Evolutionary conservation across 2,888 invertebrate genomes (phyloP), one percentile per base, ranked within the genome.

Genomic region (Drosophila recens): DNA sequence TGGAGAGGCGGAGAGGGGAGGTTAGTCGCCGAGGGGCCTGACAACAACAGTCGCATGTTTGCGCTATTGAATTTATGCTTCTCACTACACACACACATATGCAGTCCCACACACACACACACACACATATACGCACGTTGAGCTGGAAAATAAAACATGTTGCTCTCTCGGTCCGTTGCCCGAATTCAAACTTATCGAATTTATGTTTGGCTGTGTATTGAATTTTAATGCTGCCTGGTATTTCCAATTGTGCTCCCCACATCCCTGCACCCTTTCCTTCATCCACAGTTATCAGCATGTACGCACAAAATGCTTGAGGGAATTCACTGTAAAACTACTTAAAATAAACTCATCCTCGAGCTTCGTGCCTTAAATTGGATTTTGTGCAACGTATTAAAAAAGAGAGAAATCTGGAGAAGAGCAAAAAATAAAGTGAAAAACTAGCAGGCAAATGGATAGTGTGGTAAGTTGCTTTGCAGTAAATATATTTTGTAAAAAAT

Each of bases 181-280:
- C 75, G 68, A 75, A 76, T 86, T 80, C 83, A 80, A 86, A 86
- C 70, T 86, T 86, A 88, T 88, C 87, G 84, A 86, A 88, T 86
- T 86, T 86, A 86, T 86, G 80, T 81, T 88, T 79, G 78, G 64
- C 75, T 86, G 87, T 75, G 86, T 82, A 87, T 87, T 88, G 86
- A 86, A 86, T 86, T 82, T 89, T 88, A 89, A 89, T 86, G 89
- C 69, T 65, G 54, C 51, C 70, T 76, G 66, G 66, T 56, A 67
- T 75, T 68, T 71, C 57, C 67, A 70, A 76, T 61, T 56, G 61
- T 58, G 45, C 52, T 58, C 40, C 53, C 56, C n/a, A 3, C 11
- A 15, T 42, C 36, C 52, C 11, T 3, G 3, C 13, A 6, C 5
- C 2, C 43, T 8, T 40, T n/a, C 15, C 11, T 10, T 20, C 8